phyloP scores from a whole-genome alignment of 2,113 vertebrate genomes.

The Sinocyclocheilus maitianheensis region DNA sequence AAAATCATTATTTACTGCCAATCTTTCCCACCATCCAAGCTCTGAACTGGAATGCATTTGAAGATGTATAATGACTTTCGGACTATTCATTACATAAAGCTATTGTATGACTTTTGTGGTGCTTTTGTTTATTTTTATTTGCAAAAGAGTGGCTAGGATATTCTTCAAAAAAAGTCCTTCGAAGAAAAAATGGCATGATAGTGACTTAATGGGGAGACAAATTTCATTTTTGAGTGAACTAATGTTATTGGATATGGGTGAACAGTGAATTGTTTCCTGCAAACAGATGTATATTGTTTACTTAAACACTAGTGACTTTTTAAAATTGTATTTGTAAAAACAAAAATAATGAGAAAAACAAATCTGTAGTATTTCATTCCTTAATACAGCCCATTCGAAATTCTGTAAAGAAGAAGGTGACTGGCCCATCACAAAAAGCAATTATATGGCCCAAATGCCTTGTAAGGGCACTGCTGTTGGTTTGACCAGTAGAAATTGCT shows the following conservation, averaged over 20 bases:
- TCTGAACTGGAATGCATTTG: neutral
- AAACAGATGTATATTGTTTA: neutral
- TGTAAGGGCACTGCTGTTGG: too few relatives aligned
- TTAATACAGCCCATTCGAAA: too few relatives aligned
- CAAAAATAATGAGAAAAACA: too few relatives aligned
- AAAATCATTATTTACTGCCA: neutral
- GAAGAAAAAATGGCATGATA: neutral
- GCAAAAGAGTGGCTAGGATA: neutral
- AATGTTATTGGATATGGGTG: neutral
- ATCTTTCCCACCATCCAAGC: neutral
- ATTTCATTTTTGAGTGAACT: neutral
- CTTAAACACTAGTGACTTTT: neutral
- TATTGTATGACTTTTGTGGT: neutral
- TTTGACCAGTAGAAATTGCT: too few relatives aligned
- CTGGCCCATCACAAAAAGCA: too few relatives aligned
- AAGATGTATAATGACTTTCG: neutral
- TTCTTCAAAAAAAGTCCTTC: neutral
- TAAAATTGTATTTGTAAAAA: too few relatives aligned
- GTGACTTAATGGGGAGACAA: neutral
- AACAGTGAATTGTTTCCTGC: neutral
- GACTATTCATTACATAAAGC: neutral
- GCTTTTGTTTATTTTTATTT: neutral
- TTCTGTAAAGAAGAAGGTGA: too few relatives aligned
- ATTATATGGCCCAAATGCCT: rapidly evolving
- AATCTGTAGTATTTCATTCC: too few relatives aligned